Base-by-base conservation (phyloP, 2,797 vertebrate genomes). In the Argyrosomus regius region DNA sequence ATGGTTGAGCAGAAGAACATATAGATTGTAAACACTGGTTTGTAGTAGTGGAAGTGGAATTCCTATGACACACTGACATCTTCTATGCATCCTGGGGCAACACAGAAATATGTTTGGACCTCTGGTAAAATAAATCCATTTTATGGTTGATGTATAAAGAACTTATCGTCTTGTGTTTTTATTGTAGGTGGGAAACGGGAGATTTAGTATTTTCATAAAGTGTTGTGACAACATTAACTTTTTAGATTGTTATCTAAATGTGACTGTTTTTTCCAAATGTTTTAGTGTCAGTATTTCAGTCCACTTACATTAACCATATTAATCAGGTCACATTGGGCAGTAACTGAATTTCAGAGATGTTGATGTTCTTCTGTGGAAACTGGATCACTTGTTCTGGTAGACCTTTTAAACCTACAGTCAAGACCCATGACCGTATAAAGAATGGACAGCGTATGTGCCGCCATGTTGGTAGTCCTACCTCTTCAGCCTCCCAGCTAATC, bases 1-100 rank as follows among this genome's bases (percentile, higher is more conserved):
- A 76, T 61, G 77, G 76, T 76, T 75, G 79, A 86, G 54, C 73
- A 77, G 57, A 81, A 72, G 69, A 90, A 75, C 53, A 53, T 61
- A 52, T 82, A 82, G 83, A 77, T 90, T 84, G 83, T 89, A 80
- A 89, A 91, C 86, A 84, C 82, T 90, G 89, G 85, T 81, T 91
- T 89, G 84, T 91, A 75, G 80, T 88, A 74, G 87, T 87, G 74
- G 78, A 89, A 81, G 77, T 75, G 84, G 60, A 85, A 86, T 88
- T 91, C 87, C 84, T 87, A 54, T 87, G 83, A 91, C 78, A 85
- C 78, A 80, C 86, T 83, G 87, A 92, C 89, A 88, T 93, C 88
- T 86, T 93, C 94, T 95, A 93, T 94, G 94, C 94, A 94, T 91
- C 89, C 85, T 82, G 80, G 87, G 89, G 86, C 82, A 86, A 84